phyloP scores from a whole-genome alignment of 92 coral and sea anemone species.

The Paramuricea clavata region DNA sequence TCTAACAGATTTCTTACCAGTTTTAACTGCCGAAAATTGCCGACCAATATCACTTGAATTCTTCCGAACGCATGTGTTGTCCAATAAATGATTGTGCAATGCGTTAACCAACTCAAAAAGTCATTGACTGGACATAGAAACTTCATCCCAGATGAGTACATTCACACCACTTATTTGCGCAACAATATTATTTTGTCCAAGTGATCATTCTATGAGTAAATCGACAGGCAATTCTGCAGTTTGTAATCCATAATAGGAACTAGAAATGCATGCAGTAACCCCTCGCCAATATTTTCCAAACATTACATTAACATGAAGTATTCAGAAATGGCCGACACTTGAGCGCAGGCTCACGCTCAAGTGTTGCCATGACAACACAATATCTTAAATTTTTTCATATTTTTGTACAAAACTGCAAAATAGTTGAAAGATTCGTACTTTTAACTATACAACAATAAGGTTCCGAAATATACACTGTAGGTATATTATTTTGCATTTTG shows the following conservation, averaged over 20 bases:
- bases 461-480: no score
- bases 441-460: no score
- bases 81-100: not conserved
- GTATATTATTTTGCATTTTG: no score
- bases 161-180: not conserved
- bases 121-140: conserved; percentile 3
- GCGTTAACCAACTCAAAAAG: not conserved
- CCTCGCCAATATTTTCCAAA: no score
- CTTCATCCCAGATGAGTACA: conserved; percentile 22
- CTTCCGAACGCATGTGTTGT: conserved; percentile 12
- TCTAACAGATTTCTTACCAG: not conserved
- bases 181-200: not conserved
- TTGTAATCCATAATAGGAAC: conserved; percentile 17
- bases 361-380: no score
- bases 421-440: no score
- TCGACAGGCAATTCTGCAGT: not conserved
- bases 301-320: no score
- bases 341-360: no score
- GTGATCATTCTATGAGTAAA: not conserved
- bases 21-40: conserved; percentile 5
- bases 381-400: no score
- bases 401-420: no score
- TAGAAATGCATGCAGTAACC: no score
- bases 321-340: no score
- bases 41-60: not conserved